These are phyloP conservation scores for Gorsachius goisagi DNA, from an alignment of 2,113 vertebrate species.

Conservation along the genomic window DNA sequence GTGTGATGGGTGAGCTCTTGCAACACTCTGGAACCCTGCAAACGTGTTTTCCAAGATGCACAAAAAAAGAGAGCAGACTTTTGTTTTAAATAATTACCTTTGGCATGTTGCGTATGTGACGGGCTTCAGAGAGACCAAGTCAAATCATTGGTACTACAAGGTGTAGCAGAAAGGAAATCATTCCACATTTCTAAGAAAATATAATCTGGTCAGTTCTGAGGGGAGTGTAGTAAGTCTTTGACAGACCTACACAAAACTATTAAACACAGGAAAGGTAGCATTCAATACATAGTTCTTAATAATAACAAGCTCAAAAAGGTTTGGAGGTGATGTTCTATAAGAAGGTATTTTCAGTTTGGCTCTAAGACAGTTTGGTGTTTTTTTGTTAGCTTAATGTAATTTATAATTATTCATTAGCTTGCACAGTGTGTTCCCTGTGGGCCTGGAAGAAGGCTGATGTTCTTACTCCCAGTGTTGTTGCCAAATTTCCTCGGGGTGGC, in stretches of 20 bases:
- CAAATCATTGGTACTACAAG: background rate
- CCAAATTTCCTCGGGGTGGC: background rate
- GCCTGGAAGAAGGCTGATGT: background rate
- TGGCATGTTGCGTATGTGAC: background rate
- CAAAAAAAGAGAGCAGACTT: background rate
- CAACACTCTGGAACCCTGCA: background rate
- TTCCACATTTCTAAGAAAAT: background rate
- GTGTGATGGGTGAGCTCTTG: background rate
- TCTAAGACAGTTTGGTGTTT: background rate
- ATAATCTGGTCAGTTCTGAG: background rate
- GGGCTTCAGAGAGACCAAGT: background rate
- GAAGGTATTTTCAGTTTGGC: background rate
- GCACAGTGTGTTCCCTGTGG: background rate
- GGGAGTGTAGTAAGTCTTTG: background rate
- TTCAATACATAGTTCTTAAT: background rate
- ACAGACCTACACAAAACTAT: background rate
- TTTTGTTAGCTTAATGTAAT: background rate
- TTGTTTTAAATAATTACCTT: background rate
- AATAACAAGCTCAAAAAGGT: background rate
- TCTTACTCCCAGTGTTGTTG: background rate
- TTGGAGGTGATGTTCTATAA: background rate
- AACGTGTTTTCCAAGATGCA: background rate
- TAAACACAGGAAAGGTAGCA: background rate
- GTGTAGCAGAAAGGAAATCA: background rate
- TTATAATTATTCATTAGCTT: background rate